Evolutionary conservation across 2,113 vertebrate genomes (phyloP).

Genomic region (Sciurus niger): DNA sequence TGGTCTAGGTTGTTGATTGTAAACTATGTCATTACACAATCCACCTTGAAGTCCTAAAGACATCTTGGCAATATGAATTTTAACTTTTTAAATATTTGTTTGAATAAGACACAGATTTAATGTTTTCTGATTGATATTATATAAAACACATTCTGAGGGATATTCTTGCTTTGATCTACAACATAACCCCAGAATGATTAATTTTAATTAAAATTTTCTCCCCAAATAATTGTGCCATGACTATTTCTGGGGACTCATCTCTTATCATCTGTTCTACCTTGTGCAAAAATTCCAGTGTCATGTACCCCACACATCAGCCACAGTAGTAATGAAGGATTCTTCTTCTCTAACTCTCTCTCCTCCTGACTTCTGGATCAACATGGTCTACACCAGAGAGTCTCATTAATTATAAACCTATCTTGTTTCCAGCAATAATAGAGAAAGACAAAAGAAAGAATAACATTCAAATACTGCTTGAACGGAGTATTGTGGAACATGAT

Average conservation of each 20-base stretch:
- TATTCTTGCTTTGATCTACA: background rate
- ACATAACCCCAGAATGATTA: background rate
- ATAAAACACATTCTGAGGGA: background rate
- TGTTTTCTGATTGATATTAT: constrained; percentile 16
- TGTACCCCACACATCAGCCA: rapidly evolving
- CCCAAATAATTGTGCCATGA: background rate
- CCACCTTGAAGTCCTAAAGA: background rate
- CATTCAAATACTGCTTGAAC: background rate
- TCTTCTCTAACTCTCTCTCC: background rate
- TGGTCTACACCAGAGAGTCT: background rate
- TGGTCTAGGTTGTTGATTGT: background rate
- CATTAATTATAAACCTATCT: constrained; percentile 53
- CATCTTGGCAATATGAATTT: background rate
- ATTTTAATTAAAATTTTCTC: background rate
- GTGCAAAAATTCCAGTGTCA: background rate
- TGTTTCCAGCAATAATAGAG: background rate
- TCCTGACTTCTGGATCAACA: background rate
- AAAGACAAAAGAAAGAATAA: background rate
- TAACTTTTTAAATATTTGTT: constrained; percentile 52
- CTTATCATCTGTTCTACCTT: background rate
- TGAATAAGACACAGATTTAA: constrained; percentile 10
- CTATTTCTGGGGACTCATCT: background rate
- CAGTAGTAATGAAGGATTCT: background rate
- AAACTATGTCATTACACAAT: background rate
- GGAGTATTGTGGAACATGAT: background rate